Base-by-base conservation (phyloP, 2,888 invertebrate species). In the Ophion costatus region DNA sequence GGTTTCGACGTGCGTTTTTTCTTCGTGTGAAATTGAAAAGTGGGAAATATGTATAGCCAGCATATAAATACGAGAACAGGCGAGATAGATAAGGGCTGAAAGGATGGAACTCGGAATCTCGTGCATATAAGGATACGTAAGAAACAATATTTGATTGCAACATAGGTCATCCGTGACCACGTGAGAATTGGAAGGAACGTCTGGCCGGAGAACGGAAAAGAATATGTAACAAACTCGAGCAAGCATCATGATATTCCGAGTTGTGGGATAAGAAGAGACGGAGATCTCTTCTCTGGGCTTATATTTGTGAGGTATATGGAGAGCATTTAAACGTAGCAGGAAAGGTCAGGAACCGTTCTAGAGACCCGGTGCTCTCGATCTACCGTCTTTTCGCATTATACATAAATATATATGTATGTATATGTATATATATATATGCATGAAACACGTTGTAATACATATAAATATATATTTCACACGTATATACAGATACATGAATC, bases 111-210 rank as follows among this genome's bases (percentile, higher is more conserved):
- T 71, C 67, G 64, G 67, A 78, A 70, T 70, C 64, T 56, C 64
- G 64, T 69, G 73, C 45, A 11, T 69, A 82, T 56, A 76, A 78
- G 75, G 67, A 57, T 73, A 73, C 57, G 71, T 57, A 70, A 73
- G 71, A 66, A 77, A 75, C 70, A 74, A 67, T 73, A 83, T 83
- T 80, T 80, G 76, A 87, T 88, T 87, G 85, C 88, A 83, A 78
- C 85, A 88, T 87, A 87, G 88, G 88, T 87, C 88, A 87, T 80
- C 71, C 73, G 82, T 83, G 85, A 83, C 82, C 83, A 80, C 88
- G 87, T 85, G 87, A 86, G 87, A 86, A 85, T 51, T 77, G 67
- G 64, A 71, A 84, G 80, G 78, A 83, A 78, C 83, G 82, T 83
- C 69, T 76, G 22, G 81, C 45, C 56, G 78, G 75, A 77, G 80